phyloP scores from a whole-genome alignment of 1,140 invertebrate genomes.

The Temnothorax longispinosus region DNA sequence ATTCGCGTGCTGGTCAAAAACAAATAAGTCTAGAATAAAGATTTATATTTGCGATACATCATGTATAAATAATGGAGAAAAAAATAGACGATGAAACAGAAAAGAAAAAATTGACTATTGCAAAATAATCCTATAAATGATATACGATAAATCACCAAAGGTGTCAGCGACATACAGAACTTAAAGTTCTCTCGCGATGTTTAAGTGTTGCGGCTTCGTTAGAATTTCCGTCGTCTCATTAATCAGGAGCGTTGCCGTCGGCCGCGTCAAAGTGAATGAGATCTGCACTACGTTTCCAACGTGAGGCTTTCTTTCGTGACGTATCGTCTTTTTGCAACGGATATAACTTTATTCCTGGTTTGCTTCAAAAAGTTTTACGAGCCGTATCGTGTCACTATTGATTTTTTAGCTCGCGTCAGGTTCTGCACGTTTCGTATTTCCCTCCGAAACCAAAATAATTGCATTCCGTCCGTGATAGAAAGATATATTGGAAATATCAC shows the following conservation, averaged over 20 bases:
- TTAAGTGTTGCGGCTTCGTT: slow-evolving; percentile 53
- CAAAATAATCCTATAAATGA: slow-evolving; percentile 53
- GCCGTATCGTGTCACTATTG: slow-evolving; percentile 12
- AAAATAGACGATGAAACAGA: background rate
- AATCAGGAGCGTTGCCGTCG: slow-evolving; percentile 43
- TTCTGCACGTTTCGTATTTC: slow-evolving; percentile 17
- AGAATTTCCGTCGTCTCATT: slow-evolving; percentile 58
- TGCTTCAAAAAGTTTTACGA: slow-evolving; percentile 9
- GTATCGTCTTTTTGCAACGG: slow-evolving; percentile 1
- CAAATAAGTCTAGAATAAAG: background rate
- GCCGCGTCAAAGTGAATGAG: slow-evolving; percentile 39
- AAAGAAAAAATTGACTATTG: background rate
- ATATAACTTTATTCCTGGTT: slow-evolving; percentile 24
- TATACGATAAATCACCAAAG: slow-evolving; percentile 21
- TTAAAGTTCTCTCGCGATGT: slow-evolving; percentile 21
- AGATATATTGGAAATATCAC: slow-evolving; percentile 28
- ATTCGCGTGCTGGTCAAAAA: background rate
- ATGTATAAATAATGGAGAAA: slow-evolving; percentile 26
- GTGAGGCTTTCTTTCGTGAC: slow-evolving; percentile 7
- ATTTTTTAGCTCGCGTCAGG: slow-evolving; percentile 26
- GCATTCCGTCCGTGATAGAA: background rate
- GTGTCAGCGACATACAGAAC: slow-evolving; percentile 33
- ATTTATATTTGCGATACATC: slow-evolving; percentile 7
- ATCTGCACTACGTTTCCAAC: slow-evolving; percentile 15
- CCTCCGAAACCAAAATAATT: slow-evolving; percentile 12